These are phyloP conservation scores for Toxostoma redivivum DNA, from an alignment of 2,113 vertebrate species.

Conservation along the genomic window DNA sequence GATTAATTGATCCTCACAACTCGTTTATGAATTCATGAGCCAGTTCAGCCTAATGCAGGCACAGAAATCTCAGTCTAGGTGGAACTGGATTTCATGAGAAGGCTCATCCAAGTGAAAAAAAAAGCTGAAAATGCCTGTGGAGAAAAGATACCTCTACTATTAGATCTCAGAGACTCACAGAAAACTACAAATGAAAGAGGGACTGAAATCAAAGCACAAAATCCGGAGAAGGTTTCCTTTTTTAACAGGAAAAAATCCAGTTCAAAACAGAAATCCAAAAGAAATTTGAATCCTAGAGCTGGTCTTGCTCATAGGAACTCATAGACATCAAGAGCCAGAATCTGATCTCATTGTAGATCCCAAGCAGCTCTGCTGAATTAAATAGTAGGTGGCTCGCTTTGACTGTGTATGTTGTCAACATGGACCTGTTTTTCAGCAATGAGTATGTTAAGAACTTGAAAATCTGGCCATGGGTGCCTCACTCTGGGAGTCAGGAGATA, in stretches of 20 bases:
- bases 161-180: background rate
- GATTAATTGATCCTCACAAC: background rate
- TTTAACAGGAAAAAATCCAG: background rate
- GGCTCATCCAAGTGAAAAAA: background rate
- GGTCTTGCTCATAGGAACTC: background rate
- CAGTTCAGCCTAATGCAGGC: background rate
- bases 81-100: background rate
- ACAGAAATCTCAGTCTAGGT: background rate
- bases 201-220: background rate
- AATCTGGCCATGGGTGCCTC: background rate
- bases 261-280: background rate
- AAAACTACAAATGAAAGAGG: background rate
- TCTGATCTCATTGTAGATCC: background rate
- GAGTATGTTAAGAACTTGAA: slow-evolving; percentile 15
- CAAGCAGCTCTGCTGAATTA: background rate
- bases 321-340: background rate
- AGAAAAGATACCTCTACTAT: background rate
- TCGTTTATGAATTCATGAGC: background rate
- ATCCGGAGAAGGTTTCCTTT: background rate
- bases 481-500: background rate
- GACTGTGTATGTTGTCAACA: background rate
- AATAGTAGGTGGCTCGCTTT: background rate
- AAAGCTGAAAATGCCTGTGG: background rate
- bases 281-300: background rate
- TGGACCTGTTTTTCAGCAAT: slow-evolving; percentile 38